Conservation (phyloP, 2,113 vertebrate genomes). For the Percopsis transmontana region DNA sequence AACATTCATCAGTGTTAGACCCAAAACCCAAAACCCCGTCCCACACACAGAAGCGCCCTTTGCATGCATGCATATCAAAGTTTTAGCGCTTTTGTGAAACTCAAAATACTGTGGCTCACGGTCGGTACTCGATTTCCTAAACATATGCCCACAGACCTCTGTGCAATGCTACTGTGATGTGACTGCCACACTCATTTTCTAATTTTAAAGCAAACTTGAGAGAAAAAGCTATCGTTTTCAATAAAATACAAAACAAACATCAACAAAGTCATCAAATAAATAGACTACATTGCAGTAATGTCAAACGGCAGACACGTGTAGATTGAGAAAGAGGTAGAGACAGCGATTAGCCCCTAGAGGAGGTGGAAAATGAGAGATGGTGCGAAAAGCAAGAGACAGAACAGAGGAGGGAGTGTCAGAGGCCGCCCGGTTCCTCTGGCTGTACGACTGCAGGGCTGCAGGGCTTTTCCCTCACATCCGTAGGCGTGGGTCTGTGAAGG, state of each 20-base stretch:
- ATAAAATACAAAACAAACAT: constrained; percentile 14
- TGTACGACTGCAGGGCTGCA: background rate
- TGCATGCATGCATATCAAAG: constrained; percentile 73
- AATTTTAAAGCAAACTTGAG: constrained; percentile 20
- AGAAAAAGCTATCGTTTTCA: constrained; percentile 6
- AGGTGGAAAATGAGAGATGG: constrained; percentile 31
- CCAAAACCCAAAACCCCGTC: constrained; percentile 28
- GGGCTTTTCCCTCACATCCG: constrained; percentile 45
- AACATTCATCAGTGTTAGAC: constrained; percentile 47
- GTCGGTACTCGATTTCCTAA: constrained; percentile 42
- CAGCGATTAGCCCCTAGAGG: constrained; percentile 29
- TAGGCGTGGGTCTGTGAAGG: constrained; percentile 73
- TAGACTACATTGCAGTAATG: constrained; percentile 39
- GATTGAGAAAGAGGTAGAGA: constrained; percentile 64
- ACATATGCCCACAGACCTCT: constrained; percentile 68
- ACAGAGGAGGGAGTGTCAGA: constrained; percentile 27
- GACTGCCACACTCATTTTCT: constrained; percentile 28
- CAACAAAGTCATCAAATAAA: constrained; percentile 49
- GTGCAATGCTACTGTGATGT: constrained; percentile 61
- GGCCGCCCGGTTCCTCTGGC: constrained; percentile 12
- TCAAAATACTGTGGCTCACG: constrained; percentile 47
- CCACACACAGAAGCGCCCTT: constrained; percentile 47
- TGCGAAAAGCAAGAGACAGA: constrained; percentile 10
- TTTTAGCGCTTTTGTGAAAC: constrained; percentile 63
- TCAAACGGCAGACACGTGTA: constrained; percentile 31